A percentile compares a stretch with the other conserved stretches of the same genome.
Conservation (phyloP, 2,888 invertebrate species). For the Ophonus ardosiacus region DNA sequence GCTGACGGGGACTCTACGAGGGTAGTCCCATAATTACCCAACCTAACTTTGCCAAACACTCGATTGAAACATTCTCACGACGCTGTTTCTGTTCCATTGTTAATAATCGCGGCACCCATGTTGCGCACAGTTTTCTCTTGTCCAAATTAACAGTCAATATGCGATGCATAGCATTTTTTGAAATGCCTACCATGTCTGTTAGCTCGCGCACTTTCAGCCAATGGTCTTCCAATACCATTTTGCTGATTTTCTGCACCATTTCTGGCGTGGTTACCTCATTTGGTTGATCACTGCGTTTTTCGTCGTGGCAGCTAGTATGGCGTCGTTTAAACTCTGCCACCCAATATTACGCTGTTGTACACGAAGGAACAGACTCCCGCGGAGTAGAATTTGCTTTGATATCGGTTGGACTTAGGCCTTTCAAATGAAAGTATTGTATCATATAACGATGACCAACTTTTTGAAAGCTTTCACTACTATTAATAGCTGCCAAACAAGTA, state of each 20-base stretch:
- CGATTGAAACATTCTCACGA: constrained; percentile 62
- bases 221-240: constrained; percentile 66
- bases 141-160: constrained; percentile 67
- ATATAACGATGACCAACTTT: constrained; percentile 60
- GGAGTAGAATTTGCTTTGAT: constrained; percentile 68
- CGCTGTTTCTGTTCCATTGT: constrained; percentile 65
- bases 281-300: constrained; percentile 67
- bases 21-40: no score
- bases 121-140: constrained; percentile 67
- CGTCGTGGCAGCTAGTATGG: constrained; percentile 66
- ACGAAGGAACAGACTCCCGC: constrained; percentile 67
- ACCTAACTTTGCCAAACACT: constrained; percentile 62
- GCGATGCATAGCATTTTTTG: constrained; percentile 65
- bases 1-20: no score
- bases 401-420: constrained; percentile 65
- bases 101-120: constrained; percentile 68
- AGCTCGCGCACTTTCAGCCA: constrained; percentile 67
- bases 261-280: no score
- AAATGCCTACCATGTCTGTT: no score
- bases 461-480: constrained; percentile 52
- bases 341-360: constrained; percentile 63
- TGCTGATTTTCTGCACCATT: no score
- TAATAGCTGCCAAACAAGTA: constrained; percentile 44
- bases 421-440: constrained; percentile 65
- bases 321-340: constrained; percentile 65